Evolutionary conservation across 2,797 vertebrate species (phyloP).

Genomic region (Alcedo atthis): DNA sequence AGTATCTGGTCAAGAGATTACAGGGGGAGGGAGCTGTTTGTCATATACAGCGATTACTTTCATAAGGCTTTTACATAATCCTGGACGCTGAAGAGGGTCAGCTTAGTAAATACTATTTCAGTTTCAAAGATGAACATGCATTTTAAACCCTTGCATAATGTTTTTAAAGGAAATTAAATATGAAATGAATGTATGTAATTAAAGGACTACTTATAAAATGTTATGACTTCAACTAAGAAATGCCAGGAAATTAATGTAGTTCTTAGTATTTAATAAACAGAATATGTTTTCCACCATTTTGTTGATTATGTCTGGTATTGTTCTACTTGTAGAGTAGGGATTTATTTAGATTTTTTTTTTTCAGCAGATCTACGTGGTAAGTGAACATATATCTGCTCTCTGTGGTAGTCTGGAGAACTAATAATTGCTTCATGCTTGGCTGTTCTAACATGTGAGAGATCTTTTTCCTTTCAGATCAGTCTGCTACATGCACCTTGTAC

Average conservation of each 20-base stretch:
- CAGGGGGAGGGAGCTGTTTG: not conserved
- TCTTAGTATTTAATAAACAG: slow-evolving; percentile 43
- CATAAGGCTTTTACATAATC: not conserved
- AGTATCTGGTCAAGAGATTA: not conserved
- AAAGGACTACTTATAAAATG: slow-evolving; percentile 42
- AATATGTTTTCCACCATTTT: slow-evolving; percentile 59
- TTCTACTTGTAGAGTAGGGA: slow-evolving; percentile 38
- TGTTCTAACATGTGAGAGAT: not conserved
- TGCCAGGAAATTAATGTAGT: slow-evolving; percentile 51
- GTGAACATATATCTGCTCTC: slow-evolving; percentile 31
- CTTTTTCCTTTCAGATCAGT: slow-evolving; percentile 6
- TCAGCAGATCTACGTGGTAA: slow-evolving; percentile 54
- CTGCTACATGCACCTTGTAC: not conserved
- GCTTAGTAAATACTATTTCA: slow-evolving; percentile 29
- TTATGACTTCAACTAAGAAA: slow-evolving; percentile 22
- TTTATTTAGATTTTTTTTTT: slow-evolving; percentile 62
- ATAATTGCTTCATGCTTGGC: slow-evolving; percentile 4
- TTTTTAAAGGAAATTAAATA: slow-evolving; percentile 65
- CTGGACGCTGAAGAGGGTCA: not conserved
- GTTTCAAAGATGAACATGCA: slow-evolving; percentile 52
- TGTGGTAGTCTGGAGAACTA: not conserved
- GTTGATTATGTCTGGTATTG: slow-evolving; percentile 49
- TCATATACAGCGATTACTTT: not conserved
- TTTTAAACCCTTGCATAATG: slow-evolving; percentile 42
- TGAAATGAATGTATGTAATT: slow-evolving; percentile 56